Percentiles rank a stretch among this genome's conserved stretches.
phyloP scores from a whole-genome alignment of 1,140 invertebrate species.

The Sweltsa coloradensis region DNA sequence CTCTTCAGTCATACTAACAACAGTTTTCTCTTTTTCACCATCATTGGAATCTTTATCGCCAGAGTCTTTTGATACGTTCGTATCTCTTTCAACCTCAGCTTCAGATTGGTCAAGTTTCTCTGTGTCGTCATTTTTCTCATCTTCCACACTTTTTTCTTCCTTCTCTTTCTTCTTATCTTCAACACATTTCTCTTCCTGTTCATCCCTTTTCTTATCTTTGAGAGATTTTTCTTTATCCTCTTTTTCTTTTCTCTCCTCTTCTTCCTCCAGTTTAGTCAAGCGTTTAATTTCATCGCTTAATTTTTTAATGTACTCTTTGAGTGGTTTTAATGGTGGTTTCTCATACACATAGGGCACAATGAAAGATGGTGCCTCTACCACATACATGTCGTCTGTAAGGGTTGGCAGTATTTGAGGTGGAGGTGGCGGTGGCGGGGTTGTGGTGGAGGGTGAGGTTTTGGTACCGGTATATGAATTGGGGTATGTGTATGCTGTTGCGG shows the following conservation, averaged over 20 bases:
- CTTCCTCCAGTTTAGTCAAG: too few species aligned
- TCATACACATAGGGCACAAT: conserved; percentile 89
- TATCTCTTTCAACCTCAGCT: neutral
- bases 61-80: neutral
- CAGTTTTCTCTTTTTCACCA: neutral
- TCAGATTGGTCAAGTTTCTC: neutral
- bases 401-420: conserved; percentile 51
- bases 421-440: conserved; percentile 30
- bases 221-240: conserved; percentile 28
- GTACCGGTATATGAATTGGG: conserved; percentile 18
- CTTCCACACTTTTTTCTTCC: conserved; percentile 14
- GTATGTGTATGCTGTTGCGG: conserved; percentile 25
- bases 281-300: conserved; percentile 47
- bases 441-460: conserved; percentile 26
- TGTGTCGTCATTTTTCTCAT: conserved; percentile 12
- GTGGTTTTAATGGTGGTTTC: conserved; percentile 63
- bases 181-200: conserved; percentile 25
- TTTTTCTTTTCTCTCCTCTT: conserved; percentile 30
- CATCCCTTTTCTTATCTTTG: conserved; percentile 23
- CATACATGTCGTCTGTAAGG: conserved; percentile 79
- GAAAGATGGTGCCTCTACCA: conserved; percentile 80
- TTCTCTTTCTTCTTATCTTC: conserved; percentile 22
- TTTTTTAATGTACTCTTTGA: conserved; percentile 60
- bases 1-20: neutral
- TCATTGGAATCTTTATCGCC: neutral